A percentile compares a stretch with the other conserved stretches of the same genome.
These are phyloP conservation scores for Apteryx owenii DNA, from an alignment of 2,113 vertebrate species.

Conservation along the genomic window DNA sequence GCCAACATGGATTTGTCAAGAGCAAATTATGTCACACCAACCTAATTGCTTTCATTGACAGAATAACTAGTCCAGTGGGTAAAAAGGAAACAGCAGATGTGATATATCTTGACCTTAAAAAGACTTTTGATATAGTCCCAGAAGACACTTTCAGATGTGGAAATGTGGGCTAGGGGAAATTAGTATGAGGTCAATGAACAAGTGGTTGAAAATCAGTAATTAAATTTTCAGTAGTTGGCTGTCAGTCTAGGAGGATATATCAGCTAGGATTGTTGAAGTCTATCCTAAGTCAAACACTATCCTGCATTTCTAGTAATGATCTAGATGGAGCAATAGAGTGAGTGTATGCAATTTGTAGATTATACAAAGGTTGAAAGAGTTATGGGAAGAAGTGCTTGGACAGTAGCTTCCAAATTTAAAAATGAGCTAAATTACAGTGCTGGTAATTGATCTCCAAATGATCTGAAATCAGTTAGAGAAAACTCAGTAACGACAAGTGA, in stretches of 20 bases:
- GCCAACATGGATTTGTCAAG: neutral
- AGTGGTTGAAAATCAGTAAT: neutral
- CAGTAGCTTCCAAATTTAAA: conserved; percentile 41
- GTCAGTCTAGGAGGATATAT: neutral
- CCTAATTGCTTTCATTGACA: neutral
- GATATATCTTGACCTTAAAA: neutral
- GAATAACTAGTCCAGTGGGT: neutral
- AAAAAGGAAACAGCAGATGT: neutral
- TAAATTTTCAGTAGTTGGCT: neutral
- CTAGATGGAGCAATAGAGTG: neutral
- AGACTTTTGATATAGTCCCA: neutral
- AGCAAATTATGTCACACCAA: neutral
- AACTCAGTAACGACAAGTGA: neutral
- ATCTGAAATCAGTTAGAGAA: conserved; percentile 31
- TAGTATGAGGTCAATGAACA: neutral
- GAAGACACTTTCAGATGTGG: neutral
- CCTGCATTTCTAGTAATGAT: neutral
- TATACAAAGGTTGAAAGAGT: neutral
- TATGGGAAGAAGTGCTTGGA: neutral
- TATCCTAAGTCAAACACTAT: neutral
- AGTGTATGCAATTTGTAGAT: neutral
- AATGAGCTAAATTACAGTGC: neutral
- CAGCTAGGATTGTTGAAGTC: neutral
- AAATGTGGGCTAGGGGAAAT: neutral
- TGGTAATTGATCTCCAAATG: conserved; percentile 40